These are phyloP conservation scores for Psococerastis gibbosa DNA, from an alignment of 2,888 invertebrate genomes.

Conservation along the genomic window DNA sequence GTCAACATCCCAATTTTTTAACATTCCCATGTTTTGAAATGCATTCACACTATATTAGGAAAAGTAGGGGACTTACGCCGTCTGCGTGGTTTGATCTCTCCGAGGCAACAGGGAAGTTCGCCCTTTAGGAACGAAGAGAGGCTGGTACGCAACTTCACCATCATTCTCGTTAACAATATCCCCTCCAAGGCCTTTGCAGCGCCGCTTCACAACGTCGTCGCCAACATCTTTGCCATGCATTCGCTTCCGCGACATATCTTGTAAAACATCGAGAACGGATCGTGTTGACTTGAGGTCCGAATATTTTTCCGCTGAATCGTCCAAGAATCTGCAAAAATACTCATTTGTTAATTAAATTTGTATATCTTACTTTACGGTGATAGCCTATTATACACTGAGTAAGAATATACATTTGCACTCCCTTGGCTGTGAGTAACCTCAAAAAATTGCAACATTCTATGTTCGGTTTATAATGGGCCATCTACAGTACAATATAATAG, in stretches of 20 bases:
- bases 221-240: constrained; percentile 2
- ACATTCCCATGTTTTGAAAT: too few relatives aligned
- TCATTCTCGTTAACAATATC: neutral
- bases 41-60: too few relatives aligned
- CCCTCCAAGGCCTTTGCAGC: constrained; percentile 1
- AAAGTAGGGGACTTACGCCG: constrained; percentile 5
- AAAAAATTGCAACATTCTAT: too few relatives aligned
- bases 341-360: too few relatives aligned
- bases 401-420: too few relatives aligned
- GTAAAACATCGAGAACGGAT: constrained; percentile 5
- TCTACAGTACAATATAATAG: too few relatives aligned
- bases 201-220: neutral
- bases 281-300: constrained; percentile 3
- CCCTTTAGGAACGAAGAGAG: constrained; percentile 1
- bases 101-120: too few relatives aligned
- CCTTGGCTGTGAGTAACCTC: too few relatives aligned
- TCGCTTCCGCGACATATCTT: constrained; percentile 8
- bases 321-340: constrained; percentile 3
- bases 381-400: too few relatives aligned
- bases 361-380: too few relatives aligned
- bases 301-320: neutral
- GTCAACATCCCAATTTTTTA: too few relatives aligned
- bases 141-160: neutral
- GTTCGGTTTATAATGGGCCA: too few relatives aligned
- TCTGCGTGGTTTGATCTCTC: constrained; percentile 1